Evolutionary conservation across 1,140 invertebrate species (phyloP).

Genomic region (Ganaspis sp.): DNA sequence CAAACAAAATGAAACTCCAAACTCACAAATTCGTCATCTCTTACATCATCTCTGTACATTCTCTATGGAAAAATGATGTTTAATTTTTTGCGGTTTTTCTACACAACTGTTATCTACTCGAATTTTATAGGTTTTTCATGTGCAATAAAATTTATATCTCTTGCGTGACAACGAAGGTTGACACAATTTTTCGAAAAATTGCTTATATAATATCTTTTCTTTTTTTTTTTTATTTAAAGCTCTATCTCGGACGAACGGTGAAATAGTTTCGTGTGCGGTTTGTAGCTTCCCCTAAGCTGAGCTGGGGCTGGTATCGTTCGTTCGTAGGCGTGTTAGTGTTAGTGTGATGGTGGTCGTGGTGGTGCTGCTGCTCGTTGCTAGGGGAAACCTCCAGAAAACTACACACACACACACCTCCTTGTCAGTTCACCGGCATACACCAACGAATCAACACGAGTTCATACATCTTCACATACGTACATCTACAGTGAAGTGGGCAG

Average conservation of each 20-base stretch:
- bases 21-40: too few species aligned
- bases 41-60: too few species aligned
- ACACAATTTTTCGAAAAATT: neutral
- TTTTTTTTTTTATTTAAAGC: neutral
- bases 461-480: slow-evolving; percentile 38
- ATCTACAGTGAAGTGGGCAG: slow-evolving; percentile 50
- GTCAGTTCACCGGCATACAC: slow-evolving; percentile 39
- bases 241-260: slow-evolving; percentile 4
- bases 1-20: too few species aligned
- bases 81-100: too few species aligned
- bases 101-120: too few species aligned
- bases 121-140: too few species aligned
- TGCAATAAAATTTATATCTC: neutral
- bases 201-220: neutral
- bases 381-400: slow-evolving; percentile 76
- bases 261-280: slow-evolving; percentile 69
- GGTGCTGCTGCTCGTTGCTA: slow-evolving; percentile 73
- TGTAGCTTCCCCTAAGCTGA: slow-evolving; percentile 73
- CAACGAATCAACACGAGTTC: slow-evolving; percentile 20
- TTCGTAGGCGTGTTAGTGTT: slow-evolving; percentile 46
- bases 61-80: too few species aligned
- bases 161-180: neutral
- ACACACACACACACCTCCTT: slow-evolving; percentile 61
- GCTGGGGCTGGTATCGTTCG: slow-evolving; percentile 65
- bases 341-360: slow-evolving; percentile 54